A percentile compares a stretch with the other conserved stretches of the same genome.
Evolutionary conservation across 2,113 vertebrate species (phyloP).

Genomic region (Psittacus erithacus): DNA sequence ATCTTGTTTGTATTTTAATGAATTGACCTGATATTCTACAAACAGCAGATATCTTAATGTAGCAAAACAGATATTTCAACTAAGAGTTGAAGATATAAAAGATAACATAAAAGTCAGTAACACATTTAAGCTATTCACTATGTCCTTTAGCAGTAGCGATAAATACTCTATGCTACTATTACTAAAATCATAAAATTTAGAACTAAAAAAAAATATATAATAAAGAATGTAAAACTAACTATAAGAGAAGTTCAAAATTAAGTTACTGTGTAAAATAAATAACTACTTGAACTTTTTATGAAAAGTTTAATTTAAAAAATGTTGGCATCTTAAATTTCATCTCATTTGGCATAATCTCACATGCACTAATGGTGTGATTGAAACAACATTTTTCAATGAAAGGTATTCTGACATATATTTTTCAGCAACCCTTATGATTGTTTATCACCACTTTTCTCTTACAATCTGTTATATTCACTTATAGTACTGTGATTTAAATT

Average conservation of each 20-base stretch:
- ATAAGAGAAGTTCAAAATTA: neutral
- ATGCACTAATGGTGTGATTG: neutral
- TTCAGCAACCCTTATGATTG: neutral
- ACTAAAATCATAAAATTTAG: neutral
- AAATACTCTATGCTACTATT: neutral
- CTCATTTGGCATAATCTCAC: neutral
- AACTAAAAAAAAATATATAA: neutral
- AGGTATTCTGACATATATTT: neutral
- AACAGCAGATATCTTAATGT: neutral
- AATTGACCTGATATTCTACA: neutral
- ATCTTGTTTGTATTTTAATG: rapidly evolving
- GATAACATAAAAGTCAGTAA: neutral
- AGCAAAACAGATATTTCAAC: neutral
- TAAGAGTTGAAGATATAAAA: neutral
- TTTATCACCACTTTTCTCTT: neutral
- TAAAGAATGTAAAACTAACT: neutral
- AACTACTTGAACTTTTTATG: neutral
- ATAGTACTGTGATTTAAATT: neutral
- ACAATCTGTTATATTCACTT: neutral
- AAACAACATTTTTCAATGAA: neutral
- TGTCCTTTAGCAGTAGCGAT: neutral
- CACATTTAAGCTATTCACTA: neutral
- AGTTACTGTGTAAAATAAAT: neutral
- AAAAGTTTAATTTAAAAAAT: neutral
- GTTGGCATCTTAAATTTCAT: neutral